Base-by-base conservation (phyloP, 2,113 vertebrate species). In the Myiozetetes cayanensis region DNA sequence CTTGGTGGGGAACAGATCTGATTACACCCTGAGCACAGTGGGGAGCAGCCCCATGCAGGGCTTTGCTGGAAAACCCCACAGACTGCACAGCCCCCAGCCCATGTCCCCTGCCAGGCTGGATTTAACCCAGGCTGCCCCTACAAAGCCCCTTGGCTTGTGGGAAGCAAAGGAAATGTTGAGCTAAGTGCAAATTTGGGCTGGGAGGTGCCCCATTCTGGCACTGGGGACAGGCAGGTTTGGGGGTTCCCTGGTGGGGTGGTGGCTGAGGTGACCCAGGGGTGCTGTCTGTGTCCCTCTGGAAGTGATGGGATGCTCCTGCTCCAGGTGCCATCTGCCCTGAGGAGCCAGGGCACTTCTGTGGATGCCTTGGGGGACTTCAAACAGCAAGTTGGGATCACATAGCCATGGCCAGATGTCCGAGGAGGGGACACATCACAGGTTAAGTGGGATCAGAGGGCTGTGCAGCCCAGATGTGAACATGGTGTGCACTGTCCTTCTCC, bases 121-220 rank as follows among this genome's bases (percentile, higher is more conserved):
- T 24, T 31, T 27, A 73, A 79, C 23, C 37, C 65, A 1, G 23
- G 0, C 77, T 23, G 43, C 1, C 61, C 66, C 59, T 2, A 12
- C 63, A 39, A 21, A 87, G 33, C 37, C 55, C 23, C 55, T n/a
- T 2, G 68, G 55, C 20, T 47, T 2, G 4, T 1, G 58, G 50
- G 33, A 31, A 56, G 52, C 27, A 18, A 39, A 63, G 13, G 6
- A 33, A 27, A 4, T 11, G 14, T 2, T 14, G 79, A 89, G 31
- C 10, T 20, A 4, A 68, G 14, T 1, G 28, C 14, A 41, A 2
- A n/a, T 22, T 25, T 2, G 9, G 50, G 12, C 24, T 2, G 33
- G 44, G 24, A 55, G 37, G 15, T 24, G 37, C 19, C n/a, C n/a
- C 0, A 4, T 10, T 8, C 24, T 0, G 15, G 2, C 33, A 3